Conservation (phyloP, 2,797 vertebrate genomes). For the Otus scops region DNA sequence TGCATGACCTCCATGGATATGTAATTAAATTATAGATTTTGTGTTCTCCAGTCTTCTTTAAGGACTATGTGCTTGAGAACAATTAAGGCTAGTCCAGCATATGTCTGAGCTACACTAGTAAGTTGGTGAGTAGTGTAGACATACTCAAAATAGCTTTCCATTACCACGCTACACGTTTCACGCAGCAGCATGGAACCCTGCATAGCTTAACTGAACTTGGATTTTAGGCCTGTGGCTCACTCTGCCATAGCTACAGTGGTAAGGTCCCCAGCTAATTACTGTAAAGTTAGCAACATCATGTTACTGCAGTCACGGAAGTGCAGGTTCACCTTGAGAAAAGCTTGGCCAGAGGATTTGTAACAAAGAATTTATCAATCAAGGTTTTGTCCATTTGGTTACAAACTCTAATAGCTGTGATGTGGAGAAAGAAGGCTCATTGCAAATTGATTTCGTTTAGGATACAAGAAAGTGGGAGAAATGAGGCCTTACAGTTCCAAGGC, state of each 20-base stretch:
- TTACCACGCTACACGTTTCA: neutral
- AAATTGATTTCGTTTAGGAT: neutral
- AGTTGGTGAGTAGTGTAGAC: neutral
- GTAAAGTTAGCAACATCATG: neutral
- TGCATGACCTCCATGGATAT: neutral
- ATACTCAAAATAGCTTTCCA: neutral
- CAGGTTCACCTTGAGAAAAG: neutral
- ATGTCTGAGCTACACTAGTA: neutral
- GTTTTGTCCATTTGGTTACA: neutral
- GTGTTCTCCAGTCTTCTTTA: neutral
- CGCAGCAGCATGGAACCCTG: neutral
- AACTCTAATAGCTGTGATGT: neutral
- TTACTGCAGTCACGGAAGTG: neutral
- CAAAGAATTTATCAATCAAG: neutral
- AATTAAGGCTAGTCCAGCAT: neutral
- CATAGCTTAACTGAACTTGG: neutral
- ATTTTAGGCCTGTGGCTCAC: neutral
- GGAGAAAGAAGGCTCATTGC: neutral
- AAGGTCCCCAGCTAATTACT: neutral
- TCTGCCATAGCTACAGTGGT: neutral
- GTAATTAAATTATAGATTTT: neutral
- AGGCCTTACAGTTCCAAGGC: neutral
- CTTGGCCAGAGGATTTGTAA: neutral
- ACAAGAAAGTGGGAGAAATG: neutral
- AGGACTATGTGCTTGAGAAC: neutral